Base-by-base conservation (phyloP, 2,797 vertebrate species). In the Poecilia wingei region DNA sequence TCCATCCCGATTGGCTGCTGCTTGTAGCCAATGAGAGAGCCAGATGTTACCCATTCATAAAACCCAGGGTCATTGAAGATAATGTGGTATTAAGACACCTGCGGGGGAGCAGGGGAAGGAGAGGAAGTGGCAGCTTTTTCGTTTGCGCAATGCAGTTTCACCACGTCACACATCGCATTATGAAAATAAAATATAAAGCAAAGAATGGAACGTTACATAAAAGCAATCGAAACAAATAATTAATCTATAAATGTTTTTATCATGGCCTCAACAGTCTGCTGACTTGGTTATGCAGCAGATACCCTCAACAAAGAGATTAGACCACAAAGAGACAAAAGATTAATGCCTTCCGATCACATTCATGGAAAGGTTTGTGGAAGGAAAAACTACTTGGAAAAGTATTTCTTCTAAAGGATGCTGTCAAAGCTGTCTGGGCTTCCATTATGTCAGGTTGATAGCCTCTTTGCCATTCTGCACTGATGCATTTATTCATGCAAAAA, bases 1-100 rank as follows among this genome's bases (percentile, higher is more conserved):
- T 78, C 36, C 72, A 41, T 69, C 69, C 87, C 64, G 76, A 94
- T 94, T 93, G 93, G 94, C 82, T 77, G 80, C 36, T 1, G 6
- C 49, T 74, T 31, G 39, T 68, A 80, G 87, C 94, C 93, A 94
- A 94, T 94, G 69, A 75, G 49, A 51, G 86, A 20, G 79, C 87
- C 79, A 73, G 74, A 73, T 89, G 86, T 75, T 79, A 79, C 87
- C 87, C 93, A 95, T 94, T 95, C 93, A 93, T 89, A 93, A 94
- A 94, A 90, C 51, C 64, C 72, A 69, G 84, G 88, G 88, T 93
- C 90, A 89, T 66, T 89, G 89, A 91, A 84, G 86, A 84, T 86
- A 81, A 80, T 76, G 82, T 82, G 55, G 71, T 84, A 72, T 85
- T 77, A 79, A 82, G 75, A 59, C 81, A 82, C 59, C 36, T 74